Evolutionary conservation across 2,113 vertebrate genomes (phyloP), one percentile per base, ranked within the genome.

Genomic region (Pseudolaguvia tuberculata): DNA sequence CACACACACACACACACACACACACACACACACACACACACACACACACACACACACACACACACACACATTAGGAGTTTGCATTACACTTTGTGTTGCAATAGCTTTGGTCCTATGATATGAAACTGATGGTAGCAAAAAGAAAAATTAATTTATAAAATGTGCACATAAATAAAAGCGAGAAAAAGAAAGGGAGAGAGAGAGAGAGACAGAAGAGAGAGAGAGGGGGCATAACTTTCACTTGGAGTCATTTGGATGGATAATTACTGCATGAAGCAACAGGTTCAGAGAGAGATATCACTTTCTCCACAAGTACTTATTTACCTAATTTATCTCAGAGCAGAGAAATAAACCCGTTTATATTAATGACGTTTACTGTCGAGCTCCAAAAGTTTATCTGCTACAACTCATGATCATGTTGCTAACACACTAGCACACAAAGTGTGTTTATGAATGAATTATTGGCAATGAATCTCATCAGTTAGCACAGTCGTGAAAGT

Each of bases 201-300:
- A 17, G 59, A 62, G 35, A 17, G 66, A 58, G 56, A 72, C 21
- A 39, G 14, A 15, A 8, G 15, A 59, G 53, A 50, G 21, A 72
- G 25, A 55, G 48, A 77, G 61, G 50, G 69, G 51, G 7, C 75
- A 55, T 52, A 12, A 69, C 73, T 81, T 84, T 87, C 70, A 84
- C 78, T 73, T 39, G 27, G 74, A 79, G 79, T 68, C 70, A 51
- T 80, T 77, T 63, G 73, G 80, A 77, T 21, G 45, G 66, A 79
- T 83, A 80, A 83, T 85, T 80, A 71, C 50, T 8, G 67, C 81
- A 79, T 75, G 84, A 83, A 78, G 56, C 67, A 61, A 81, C 82
- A 81, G 63, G 82, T 74, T 71, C 39, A 27, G 67, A 18, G 67
- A 18, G n/a, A 51, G 70, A 31, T 56, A 61, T 67, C 29, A 73